Percentiles rank a stretch among this genome's conserved stretches.
Conservation (phyloP, 1,140 invertebrate species). For the Tachypleus tridentatus region DNA sequence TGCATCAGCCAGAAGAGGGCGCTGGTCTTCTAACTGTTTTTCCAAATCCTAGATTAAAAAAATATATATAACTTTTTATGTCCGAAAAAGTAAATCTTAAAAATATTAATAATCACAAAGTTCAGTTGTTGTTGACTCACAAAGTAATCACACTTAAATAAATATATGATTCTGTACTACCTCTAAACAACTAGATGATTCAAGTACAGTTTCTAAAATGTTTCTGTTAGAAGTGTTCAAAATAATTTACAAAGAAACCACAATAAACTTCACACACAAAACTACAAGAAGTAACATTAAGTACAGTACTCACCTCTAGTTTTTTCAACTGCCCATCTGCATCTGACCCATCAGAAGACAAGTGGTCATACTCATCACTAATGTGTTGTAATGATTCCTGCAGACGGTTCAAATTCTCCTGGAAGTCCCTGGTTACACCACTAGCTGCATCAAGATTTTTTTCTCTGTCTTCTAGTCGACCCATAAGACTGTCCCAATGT, state of each 20-base stretch:
- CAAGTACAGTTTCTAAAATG: too few species aligned
- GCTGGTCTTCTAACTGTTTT: slow-evolving; percentile 70
- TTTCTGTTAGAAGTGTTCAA: too few species aligned
- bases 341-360: slow-evolving; percentile 50
- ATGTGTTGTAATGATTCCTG: slow-evolving; percentile 70
- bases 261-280: too few species aligned
- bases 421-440: slow-evolving; percentile 79
- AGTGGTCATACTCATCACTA: slow-evolving; percentile 68
- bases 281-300: neutral
- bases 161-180: too few species aligned
- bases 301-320: slow-evolving; percentile 38
- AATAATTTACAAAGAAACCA: too few species aligned
- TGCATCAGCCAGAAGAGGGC: slow-evolving; percentile 71
- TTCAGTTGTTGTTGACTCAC: too few species aligned
- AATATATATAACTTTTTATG: neutral
- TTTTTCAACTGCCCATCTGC: slow-evolving; percentile 75
- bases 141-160: too few species aligned
- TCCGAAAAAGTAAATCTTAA: too few species aligned
- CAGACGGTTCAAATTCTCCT: slow-evolving; percentile 64
- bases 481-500: slow-evolving; percentile 64
- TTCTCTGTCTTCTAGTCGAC: slow-evolving; percentile 65
- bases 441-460: slow-evolving; percentile 71
- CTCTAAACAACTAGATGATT: too few species aligned
- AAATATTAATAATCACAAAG: too few species aligned
- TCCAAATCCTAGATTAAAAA: slow-evolving; percentile 52